These are phyloP conservation scores for Gallinago stenura DNA, from an alignment of 2,797 vertebrate genomes.

Conservation along the genomic window DNA sequence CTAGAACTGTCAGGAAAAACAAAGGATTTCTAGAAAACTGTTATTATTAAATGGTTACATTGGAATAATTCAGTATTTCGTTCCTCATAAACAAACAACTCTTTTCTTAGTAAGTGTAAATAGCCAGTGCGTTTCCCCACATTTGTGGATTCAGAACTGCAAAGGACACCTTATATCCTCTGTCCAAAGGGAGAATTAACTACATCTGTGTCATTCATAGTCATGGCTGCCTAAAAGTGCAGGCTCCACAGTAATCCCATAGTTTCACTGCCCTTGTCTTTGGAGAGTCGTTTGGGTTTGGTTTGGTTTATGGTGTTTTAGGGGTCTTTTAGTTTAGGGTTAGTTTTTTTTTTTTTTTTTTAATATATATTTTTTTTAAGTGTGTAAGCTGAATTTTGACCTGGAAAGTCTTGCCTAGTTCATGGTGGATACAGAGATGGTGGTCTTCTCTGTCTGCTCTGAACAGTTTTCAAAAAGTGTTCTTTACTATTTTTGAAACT, in stretches of 20 bases:
- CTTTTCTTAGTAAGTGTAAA: neutral
- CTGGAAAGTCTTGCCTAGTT: neutral
- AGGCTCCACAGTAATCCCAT: neutral
- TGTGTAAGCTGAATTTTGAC: neutral
- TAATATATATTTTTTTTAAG: no score
- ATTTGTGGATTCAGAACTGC: neutral
- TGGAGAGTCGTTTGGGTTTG: neutral
- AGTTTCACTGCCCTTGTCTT: neutral
- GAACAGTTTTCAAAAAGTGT: neutral
- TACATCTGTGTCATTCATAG: accelerated
- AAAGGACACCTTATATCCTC: neutral
- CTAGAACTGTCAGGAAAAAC: neutral
- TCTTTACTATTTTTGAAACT: neutral
- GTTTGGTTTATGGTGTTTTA: neutral
- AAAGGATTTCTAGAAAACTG: neutral
- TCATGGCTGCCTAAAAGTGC: neutral
- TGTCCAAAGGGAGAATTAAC: neutral
- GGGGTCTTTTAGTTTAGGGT: no score
- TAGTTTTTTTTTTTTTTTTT: no score
- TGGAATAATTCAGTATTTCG: neutral
- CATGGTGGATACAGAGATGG: no score
- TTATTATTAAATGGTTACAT: neutral
- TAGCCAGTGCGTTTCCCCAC: neutral
- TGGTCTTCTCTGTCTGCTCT: neutral
- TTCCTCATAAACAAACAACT: neutral